phyloP scores from a whole-genome alignment of 2,888 invertebrate genomes.

The Ryuthela nishihirai region DNA sequence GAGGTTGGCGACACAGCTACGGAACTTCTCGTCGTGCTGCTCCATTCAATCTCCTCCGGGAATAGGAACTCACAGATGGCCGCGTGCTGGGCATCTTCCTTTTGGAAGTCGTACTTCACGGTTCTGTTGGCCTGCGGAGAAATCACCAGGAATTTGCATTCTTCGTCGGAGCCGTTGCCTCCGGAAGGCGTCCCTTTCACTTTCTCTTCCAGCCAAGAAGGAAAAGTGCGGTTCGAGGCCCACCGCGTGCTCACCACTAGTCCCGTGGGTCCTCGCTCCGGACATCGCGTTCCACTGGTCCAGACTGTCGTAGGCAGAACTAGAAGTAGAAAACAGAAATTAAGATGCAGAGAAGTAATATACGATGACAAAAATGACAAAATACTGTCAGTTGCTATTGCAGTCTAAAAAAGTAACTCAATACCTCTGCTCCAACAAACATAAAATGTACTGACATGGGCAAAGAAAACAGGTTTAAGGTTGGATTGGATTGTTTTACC shows the following conservation, averaged over 20 bases:
- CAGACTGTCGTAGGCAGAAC: constrained; percentile 3
- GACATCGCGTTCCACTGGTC: constrained; percentile 20
- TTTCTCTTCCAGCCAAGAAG: constrained; percentile 13
- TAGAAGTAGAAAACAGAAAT: no score
- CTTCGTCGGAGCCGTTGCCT: neutral
- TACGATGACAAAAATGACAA: no score
- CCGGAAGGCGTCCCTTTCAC: neutral
- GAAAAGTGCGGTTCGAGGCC: constrained; percentile 7
- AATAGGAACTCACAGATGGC: constrained; percentile 19
- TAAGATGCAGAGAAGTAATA: no score
- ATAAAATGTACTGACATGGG: no score
- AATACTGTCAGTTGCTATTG: no score
- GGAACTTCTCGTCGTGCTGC: neutral
- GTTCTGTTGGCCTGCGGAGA: neutral
- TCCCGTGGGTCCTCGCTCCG: neutral
- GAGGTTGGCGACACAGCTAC: no score
- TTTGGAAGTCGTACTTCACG: constrained; percentile 23
- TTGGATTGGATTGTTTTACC: no score
- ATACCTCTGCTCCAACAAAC: no score
- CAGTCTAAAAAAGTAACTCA: no score
- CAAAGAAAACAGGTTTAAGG: no score
- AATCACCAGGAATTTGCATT: constrained; percentile 12
- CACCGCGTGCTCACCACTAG: constrained; percentile 1
- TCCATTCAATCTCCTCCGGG: neutral
- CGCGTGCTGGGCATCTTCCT: constrained; percentile 4